Evolutionary conservation across 1,140 invertebrate species (phyloP), one percentile per base, ranked within the genome.

Genomic region (Atopsyche davidsoni): DNA sequence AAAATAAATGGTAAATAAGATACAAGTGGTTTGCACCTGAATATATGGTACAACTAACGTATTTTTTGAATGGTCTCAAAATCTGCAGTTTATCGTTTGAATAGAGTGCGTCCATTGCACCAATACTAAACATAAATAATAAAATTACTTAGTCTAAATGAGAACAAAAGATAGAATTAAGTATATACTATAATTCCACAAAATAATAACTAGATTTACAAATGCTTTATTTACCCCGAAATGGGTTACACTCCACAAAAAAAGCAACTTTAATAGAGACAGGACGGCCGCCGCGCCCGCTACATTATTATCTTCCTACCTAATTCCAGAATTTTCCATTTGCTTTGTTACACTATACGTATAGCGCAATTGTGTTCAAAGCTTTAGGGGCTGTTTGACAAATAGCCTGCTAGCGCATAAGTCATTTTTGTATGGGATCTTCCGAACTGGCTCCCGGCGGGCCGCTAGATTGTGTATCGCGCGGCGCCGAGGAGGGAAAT

Each of bases 381-480:
- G 13, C 36, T 50, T 34, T 7, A 19, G 22, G 28, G 47, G 25
- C 39, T 32, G 10, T 42, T 13, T 42, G 47, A 50, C 39, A 50
- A 50, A 50, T 50, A 32, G 39, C 10, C n/a, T 7, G 31, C 39
- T 24, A 19, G 31, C 40, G 40, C 34, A 50, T 50, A 50, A 41
- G 47, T 50, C 47, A 50, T 50, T 50, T 50, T 50, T 50, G 36
- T 18, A 38, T 11, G 7, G 19, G 18, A 23, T 39, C 19, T 39
- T 39, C 6, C 16, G 18, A 13, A 39, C 18, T 10, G 18, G 10
- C 18, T 22, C 25, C 47, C 39, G 7, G 28, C 19, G 18, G 45
- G 46, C 16, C 11, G 36, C 36, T 11, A 50, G 47, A 50, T 50
- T 50, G 47, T 23, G 47, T 23, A 50, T 50, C 47, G 36, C 22